These are phyloP conservation scores for Charaxes varanes DNA, from an alignment of 1,140 invertebrate species.

Conservation along the genomic window DNA sequence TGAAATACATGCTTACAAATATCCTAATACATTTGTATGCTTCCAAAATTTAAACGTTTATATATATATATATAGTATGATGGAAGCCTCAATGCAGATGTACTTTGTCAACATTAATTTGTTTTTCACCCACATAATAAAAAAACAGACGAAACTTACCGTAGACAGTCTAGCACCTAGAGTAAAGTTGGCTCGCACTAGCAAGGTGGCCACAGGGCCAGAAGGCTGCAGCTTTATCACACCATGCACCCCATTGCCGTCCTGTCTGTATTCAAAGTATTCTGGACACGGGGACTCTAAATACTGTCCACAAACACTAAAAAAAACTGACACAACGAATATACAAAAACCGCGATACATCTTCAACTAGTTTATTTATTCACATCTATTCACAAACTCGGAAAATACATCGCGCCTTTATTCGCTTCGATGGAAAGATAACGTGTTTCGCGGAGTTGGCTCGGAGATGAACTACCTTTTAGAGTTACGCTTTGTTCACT, in stretches of 20 bases:
- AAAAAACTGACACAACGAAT: conserved; percentile 19
- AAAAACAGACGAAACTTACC: too few species aligned
- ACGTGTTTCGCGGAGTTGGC: too few species aligned
- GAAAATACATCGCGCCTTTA: conserved; percentile 12
- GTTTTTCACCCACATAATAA: too few species aligned
- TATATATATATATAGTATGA: too few species aligned
- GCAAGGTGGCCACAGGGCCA: conserved; percentile 21
- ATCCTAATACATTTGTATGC: too few species aligned
- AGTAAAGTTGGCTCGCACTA: conserved; percentile 29
- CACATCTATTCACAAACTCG: conserved; percentile 2
- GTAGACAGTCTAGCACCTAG: conserved; percentile 24
- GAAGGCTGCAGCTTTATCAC: conserved; percentile 21
- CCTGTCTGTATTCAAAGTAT: conserved; percentile 33
- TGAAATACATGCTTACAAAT: too few species aligned
- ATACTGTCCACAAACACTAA: conserved; percentile 19
- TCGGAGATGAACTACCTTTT: too few species aligned
- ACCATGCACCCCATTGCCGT: conserved; percentile 25
- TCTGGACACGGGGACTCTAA: conserved; percentile 31
- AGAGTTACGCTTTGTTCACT: too few species aligned
- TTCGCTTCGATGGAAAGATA: conserved; percentile 11
- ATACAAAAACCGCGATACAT: conserved; percentile 21
- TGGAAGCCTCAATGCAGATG: too few species aligned
- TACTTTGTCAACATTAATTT: too few species aligned
- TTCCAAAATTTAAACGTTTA: too few species aligned
- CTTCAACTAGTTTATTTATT: conserved; percentile 12